Evolutionary conservation across 2,888 invertebrate genomes (phyloP), one percentile per base, ranked within the genome.

Genomic region (Eupithecia subumbrata): DNA sequence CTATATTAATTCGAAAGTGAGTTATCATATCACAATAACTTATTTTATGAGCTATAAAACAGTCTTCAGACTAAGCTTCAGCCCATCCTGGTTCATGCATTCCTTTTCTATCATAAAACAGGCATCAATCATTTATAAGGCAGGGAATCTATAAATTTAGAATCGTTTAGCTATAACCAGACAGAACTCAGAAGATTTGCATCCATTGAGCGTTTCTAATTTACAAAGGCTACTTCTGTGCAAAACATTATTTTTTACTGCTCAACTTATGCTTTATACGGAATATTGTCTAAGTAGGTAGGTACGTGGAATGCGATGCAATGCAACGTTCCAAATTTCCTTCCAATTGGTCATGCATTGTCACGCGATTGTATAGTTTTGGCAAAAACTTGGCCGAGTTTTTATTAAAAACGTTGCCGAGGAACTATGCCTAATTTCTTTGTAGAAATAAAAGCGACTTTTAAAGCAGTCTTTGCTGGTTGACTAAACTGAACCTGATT

Each of bases 301-400:
- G 3, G 5, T 60, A 25, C 60, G 25, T 60, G 60, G 25, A 25
- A 90, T 90, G 84, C 83, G 81, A 84, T 87, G 83, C 82, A 84
- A 84, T 87, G 83, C 82, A 84, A 86, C 79, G 75, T 72, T 69
- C 71, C 63, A 48, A 45, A 60, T 43, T 67, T 56, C n/a, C 60
- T 71, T 71, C 34, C 52, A 56, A 40, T 86, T 86, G 85, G 86
- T 88, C 83, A 77, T 69, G 78, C 82, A 87, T 84, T 87, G 90
- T 91, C 91, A 92, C 89, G 91, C 90, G 87, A 90, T 84, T 85
- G 79, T 81, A 82, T 76, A 82, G 85, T 90, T 91, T 89, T 82
- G 86, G 87, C 86, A 91, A 88, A 82, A 69, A 69, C 40, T 69
- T 14, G 43, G 52, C 71, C 37, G 37, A 22, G 68, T 81, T 60